A percentile compares a stretch with the other conserved stretches of the same genome.
Evolutionary conservation across 2,797 vertebrate genomes (phyloP).

Genomic region (Phataginus tricuspis): DNA sequence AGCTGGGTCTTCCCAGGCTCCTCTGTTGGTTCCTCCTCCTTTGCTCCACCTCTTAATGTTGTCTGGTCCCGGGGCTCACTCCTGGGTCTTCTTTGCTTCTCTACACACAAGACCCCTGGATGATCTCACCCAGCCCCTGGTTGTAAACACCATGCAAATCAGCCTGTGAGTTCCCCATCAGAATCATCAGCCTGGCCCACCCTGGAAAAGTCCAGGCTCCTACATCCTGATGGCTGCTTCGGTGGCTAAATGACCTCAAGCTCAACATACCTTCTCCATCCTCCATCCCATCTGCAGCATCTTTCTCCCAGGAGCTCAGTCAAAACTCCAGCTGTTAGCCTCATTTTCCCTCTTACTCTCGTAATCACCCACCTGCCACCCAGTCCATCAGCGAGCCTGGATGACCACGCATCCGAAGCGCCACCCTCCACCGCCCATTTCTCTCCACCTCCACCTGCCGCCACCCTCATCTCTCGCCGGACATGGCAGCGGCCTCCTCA

Average conservation of each 20-base stretch:
- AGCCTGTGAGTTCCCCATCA: not conserved
- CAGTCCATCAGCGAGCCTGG: not conserved
- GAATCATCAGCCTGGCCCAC: not conserved
- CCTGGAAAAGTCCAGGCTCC: not conserved
- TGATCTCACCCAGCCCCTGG: not conserved
- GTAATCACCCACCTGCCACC: not conserved
- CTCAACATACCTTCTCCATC: not conserved
- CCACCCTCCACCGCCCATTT: rapidly evolving
- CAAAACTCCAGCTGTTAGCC: rapidly evolving
- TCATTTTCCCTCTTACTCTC: too few species aligned
- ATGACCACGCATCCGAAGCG: rapidly evolving
- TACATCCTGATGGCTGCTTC: not conserved
- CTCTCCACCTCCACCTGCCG: not conserved
- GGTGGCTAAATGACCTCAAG: not conserved
- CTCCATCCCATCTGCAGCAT: rapidly evolving
- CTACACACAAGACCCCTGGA: rapidly evolving
- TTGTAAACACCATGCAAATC: not conserved
- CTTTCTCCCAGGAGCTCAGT: not conserved
- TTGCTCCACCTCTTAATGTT: not conserved
- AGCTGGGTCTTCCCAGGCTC: rapidly evolving
- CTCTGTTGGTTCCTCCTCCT: not conserved
- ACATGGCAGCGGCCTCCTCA: rapidly evolving
- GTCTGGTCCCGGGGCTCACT: not conserved
- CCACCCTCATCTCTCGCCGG: not conserved
- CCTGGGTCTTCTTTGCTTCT: not conserved